A percentile compares a stretch with the other conserved stretches of the same genome.
phyloP scores from a whole-genome alignment of 2,113 vertebrate genomes.

The Protobothrops flavoviridis region DNA sequence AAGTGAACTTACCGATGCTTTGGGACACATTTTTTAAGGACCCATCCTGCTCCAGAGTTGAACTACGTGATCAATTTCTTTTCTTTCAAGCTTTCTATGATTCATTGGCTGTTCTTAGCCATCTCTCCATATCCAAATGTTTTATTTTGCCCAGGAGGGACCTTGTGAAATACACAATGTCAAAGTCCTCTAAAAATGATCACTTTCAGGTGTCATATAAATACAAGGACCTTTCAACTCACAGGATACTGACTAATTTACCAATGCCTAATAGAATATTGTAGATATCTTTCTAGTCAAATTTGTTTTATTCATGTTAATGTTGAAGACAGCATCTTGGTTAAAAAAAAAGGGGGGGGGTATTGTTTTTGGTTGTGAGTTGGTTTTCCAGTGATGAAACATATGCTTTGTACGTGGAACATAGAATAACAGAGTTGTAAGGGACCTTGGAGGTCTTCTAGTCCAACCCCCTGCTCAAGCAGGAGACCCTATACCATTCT shows the following conservation, averaged over 20 bases:
- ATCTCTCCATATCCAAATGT: conserved; percentile 44
- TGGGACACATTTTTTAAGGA: conserved; percentile 46
- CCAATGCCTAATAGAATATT: background rate
- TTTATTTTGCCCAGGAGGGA: conserved; percentile 66
- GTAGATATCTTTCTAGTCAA: background rate
- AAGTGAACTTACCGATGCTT: conserved; percentile 51
- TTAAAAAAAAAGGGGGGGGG: background rate
- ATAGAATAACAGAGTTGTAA: background rate
- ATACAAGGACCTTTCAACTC: background rate
- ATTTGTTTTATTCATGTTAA: background rate
- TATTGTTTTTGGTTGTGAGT: background rate
- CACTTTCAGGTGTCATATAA: background rate
- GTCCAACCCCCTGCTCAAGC: background rate
- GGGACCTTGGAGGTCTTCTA: background rate
- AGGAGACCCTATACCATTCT: background rate
- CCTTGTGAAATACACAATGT: conserved; percentile 57
- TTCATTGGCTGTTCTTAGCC: conserved; percentile 69
- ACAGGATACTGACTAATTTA: background rate
- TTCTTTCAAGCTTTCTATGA: conserved; percentile 61
- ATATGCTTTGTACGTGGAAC: background rate
- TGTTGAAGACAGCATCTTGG: background rate
- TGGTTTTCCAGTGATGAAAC: background rate
- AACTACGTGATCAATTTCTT: conserved; percentile 63
- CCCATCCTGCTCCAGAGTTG: conserved; percentile 52
- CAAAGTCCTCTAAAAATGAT: conserved; percentile 41